phyloP scores from a whole-genome alignment of 2,797 vertebrate genomes.

The Sebastiscus albofasciatus region DNA sequence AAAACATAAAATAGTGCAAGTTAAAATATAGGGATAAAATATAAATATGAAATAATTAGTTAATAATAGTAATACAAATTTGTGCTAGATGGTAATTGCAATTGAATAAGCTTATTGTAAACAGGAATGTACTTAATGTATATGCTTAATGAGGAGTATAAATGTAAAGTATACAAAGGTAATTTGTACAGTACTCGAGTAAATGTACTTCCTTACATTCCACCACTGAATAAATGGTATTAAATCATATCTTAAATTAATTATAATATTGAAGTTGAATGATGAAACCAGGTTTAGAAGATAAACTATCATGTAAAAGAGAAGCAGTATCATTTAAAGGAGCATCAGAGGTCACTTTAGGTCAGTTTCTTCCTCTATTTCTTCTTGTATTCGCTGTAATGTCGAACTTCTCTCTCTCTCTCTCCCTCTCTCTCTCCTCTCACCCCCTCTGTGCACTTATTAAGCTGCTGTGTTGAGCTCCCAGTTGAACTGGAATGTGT shows the following conservation, averaged over 20 bases:
- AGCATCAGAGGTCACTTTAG: slow-evolving; percentile 12
- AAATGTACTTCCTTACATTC: not conserved
- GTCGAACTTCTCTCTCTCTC: not conserved
- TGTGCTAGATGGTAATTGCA: too few relatives aligned
- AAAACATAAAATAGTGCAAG: too few relatives aligned
- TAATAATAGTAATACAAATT: too few relatives aligned
- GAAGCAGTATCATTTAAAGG: not conserved
- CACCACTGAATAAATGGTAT: not conserved
- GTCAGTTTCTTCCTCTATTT: not conserved
- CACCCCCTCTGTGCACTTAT: slow-evolving; percentile 20
- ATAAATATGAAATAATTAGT: too few relatives aligned
- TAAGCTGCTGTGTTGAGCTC: slow-evolving; percentile 74
- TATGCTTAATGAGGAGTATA: too few relatives aligned
- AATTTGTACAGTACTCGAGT: not conserved
- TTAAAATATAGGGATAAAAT: too few relatives aligned
- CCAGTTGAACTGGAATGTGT: slow-evolving; percentile 60
- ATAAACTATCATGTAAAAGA: not conserved
- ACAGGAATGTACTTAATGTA: too few relatives aligned
- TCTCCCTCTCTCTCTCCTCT: not conserved
- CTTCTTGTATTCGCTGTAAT: not conserved
- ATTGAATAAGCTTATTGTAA: too few relatives aligned
- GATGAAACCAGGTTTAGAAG: not conserved
- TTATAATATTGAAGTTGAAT: not conserved
- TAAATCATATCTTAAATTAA: not conserved
- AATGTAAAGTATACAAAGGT: too few relatives aligned